Percentiles rank a stretch among this genome's conserved stretches.
These are phyloP conservation scores for Apamea sordens DNA, from an alignment of 2,888 invertebrate species.

Conservation along the genomic window DNA sequence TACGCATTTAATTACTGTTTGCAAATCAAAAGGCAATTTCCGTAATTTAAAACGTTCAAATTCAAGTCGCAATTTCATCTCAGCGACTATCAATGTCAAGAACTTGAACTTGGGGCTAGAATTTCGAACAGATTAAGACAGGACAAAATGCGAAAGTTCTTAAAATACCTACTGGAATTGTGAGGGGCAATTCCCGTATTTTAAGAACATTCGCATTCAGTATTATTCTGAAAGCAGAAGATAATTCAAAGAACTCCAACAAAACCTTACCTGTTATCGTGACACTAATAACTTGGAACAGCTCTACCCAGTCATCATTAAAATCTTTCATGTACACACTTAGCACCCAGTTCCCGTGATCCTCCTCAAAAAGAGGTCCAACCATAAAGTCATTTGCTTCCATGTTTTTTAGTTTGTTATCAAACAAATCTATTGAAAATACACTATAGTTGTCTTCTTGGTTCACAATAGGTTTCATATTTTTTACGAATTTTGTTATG, in stretches of 20 bases:
- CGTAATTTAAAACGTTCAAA: too few species aligned
- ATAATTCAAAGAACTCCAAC: not conserved
- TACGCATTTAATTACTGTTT: too few species aligned
- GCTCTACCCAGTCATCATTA: constrained; percentile 76
- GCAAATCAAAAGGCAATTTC: too few species aligned
- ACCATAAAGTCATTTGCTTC: constrained; percentile 77
- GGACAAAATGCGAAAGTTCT: too few species aligned
- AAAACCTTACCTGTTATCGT: constrained; percentile 76
- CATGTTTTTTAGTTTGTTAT: constrained; percentile 64
- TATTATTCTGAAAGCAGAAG: not conserved
- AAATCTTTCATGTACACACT: constrained; percentile 75
- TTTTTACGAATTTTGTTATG: constrained; percentile 27
- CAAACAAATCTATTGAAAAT: not conserved
- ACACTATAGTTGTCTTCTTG: constrained; percentile 61
- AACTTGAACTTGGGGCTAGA: too few species aligned
- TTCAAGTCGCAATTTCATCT: not conserved
- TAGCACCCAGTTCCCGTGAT: constrained; percentile 85
- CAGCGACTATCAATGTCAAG: too few species aligned
- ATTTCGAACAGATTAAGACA: too few species aligned
- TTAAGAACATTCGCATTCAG: too few species aligned
- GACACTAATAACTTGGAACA: constrained; percentile 82
- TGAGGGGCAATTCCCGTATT: too few species aligned
- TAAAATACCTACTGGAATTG: too few species aligned
- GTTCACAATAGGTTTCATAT: constrained; percentile 51
- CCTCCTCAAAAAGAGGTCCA: constrained; percentile 78